A percentile compares a stretch with the other conserved stretches of the same genome.
Evolutionary conservation across 1,140 invertebrate genomes (phyloP).

Genomic region (Leguminivora glycinivorella): DNA sequence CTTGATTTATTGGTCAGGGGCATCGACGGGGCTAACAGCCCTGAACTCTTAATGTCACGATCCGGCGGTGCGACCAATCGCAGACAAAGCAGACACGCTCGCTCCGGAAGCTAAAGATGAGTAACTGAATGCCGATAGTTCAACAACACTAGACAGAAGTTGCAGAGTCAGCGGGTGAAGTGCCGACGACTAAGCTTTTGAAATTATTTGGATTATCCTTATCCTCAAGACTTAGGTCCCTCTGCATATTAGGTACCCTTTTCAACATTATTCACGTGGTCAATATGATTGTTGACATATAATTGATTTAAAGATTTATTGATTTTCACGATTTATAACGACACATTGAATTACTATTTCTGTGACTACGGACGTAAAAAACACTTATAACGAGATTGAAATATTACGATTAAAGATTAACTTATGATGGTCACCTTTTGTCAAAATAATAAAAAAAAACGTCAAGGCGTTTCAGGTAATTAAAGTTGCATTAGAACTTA

Average conservation of each 20-base stretch:
- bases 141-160: constrained; percentile 1
- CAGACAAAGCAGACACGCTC: constrained; percentile 7
- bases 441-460: no score
- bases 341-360: no score
- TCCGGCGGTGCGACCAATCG: constrained; percentile 16
- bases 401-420: no score
- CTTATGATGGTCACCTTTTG: no score
- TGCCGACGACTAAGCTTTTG: neutral
- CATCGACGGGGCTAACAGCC: neutral
- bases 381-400: no score
- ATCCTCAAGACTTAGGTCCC: neutral
- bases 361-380: no score
- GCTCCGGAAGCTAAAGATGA: constrained; percentile 21
- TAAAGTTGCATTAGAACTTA: constrained; percentile 3
- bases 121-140: constrained; percentile 22
- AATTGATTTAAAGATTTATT: no score
- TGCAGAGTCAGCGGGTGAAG: neutral
- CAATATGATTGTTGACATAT: no score
- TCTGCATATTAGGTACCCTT: neutral
- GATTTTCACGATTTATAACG: no score
- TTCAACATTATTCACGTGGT: no score
- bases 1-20: neutral
- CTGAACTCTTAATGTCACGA: constrained; percentile 14
- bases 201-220: neutral
- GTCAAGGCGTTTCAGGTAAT: no score